Conservation (phyloP, 2,888 invertebrate species). For the Ecliptopera silaceata region DNA sequence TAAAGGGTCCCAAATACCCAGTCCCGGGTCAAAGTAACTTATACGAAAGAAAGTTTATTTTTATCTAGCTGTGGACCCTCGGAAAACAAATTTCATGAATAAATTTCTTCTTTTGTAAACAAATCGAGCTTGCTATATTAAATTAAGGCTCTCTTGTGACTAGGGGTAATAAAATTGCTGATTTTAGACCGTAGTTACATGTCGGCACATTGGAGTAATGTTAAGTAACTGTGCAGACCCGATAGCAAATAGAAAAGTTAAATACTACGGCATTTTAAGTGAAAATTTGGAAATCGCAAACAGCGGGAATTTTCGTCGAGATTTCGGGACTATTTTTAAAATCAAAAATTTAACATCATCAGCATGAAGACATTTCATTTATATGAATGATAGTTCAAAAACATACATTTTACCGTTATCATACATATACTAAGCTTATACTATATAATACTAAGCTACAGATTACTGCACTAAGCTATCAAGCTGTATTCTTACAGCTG, state of each 20-base stretch:
- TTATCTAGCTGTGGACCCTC: conserved; percentile 62
- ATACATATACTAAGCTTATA: too few species aligned
- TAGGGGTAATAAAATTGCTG: conserved; percentile 62
- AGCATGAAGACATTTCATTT: too few species aligned
- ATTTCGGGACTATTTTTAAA: too few species aligned
- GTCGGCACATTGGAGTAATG: conserved; percentile 18
- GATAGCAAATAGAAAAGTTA: background rate
- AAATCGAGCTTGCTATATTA: conserved; percentile 78
- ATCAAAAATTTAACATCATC: too few species aligned
- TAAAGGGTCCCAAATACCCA: conserved; percentile 25
- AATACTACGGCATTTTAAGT: too few species aligned
- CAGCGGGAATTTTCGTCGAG: too few species aligned
- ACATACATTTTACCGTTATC: too few species aligned
- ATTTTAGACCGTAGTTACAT: conserved; percentile 47
- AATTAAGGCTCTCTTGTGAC: conserved; percentile 70
- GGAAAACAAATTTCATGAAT: conserved; percentile 81
- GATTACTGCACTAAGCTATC: too few species aligned
- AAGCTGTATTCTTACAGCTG: too few species aligned
- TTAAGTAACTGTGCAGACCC: background rate
- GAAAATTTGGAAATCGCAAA: too few species aligned
- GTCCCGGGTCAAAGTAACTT: conserved; percentile 57
- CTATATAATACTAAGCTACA: too few species aligned
- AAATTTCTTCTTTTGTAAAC: conserved; percentile 81
- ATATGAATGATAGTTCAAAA: too few species aligned
- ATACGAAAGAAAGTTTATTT: conserved; percentile 71